Conservation (phyloP, 2,888 invertebrate genomes). For the Sthenelais limicola region DNA sequence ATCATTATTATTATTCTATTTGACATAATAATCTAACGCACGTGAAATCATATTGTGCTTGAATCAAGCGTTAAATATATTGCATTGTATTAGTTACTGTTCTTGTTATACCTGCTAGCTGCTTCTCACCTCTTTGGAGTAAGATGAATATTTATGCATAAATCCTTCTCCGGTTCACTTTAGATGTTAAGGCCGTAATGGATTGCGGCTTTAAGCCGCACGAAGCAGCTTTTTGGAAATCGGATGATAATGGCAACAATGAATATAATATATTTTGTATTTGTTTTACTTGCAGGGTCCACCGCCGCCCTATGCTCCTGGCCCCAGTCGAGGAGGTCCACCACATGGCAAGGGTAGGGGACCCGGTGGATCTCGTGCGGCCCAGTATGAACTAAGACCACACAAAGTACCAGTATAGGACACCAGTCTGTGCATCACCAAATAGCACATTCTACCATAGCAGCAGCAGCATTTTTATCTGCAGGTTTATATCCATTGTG, state of each 20-base stretch:
- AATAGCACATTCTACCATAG: neutral
- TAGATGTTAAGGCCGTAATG: no score
- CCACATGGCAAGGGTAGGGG: slow-evolving; percentile 47
- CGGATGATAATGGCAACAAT: no score
- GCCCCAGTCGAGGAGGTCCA: slow-evolving; percentile 49
- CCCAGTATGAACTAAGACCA: slow-evolving; percentile 41
- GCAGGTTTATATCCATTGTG: slow-evolving; percentile 25
- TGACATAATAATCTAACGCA: no score
- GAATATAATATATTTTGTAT: neutral
- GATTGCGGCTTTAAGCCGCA: no score
- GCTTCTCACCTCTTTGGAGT: neutral
- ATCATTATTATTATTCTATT: no score
- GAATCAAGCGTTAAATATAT: no score
- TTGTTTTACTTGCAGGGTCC: slow-evolving; percentile 49
- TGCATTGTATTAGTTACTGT: no score
- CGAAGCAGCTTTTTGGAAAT: no score
- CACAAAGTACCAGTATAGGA: slow-evolving; percentile 30
- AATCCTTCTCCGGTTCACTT: no score
- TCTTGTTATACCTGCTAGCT: neutral
- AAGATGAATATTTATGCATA: no score
- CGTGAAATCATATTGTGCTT: no score
- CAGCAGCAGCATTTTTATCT: slow-evolving; percentile 37
- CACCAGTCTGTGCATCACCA: neutral
- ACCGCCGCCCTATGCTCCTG: slow-evolving; percentile 54
- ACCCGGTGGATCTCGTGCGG: slow-evolving; percentile 6